Conservation (phyloP, 1,140 invertebrate genomes). For the Uloborus diversus region DNA sequence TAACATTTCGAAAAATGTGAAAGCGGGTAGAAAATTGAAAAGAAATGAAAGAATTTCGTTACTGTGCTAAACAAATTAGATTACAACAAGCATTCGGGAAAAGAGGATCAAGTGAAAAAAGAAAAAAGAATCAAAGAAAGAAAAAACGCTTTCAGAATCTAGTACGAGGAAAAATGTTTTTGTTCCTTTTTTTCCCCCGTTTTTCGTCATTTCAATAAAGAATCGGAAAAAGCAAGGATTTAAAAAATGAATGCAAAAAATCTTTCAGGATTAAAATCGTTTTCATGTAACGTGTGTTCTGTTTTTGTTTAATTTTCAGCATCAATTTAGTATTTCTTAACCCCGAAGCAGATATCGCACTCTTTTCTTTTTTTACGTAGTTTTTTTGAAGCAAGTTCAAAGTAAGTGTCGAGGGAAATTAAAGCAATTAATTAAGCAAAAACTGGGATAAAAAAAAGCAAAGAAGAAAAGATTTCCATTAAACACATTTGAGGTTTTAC, state of each 20-base stretch:
- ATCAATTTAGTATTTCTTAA: background rate
- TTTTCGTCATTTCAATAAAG: background rate
- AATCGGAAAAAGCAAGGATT: background rate
- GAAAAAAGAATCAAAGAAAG: background rate
- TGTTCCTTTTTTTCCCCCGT: no score
- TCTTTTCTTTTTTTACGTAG: no score
- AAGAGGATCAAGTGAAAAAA: background rate
- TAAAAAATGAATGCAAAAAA: background rate
- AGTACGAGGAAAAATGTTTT: background rate
- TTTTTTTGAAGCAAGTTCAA: background rate
- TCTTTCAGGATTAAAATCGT: constrained; percentile 17
- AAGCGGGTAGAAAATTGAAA: background rate
- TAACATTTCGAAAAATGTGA: background rate
- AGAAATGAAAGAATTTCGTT: constrained; percentile 8
- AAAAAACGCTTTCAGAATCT: background rate
- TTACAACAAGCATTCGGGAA: constrained; percentile 1
- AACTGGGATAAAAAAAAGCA: background rate
- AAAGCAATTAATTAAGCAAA: background rate
- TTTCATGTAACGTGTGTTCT: background rate
- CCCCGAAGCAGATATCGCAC: background rate
- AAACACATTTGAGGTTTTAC: background rate
- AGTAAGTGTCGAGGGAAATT: background rate
- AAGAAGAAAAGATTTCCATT: background rate
- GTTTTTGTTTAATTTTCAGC: background rate
- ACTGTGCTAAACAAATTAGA: constrained; percentile 34